Percentiles rank a stretch among this genome's conserved stretches.
Evolutionary conservation across 2,888 invertebrate species (phyloP).

Genomic region (Sympetrum striolatum): DNA sequence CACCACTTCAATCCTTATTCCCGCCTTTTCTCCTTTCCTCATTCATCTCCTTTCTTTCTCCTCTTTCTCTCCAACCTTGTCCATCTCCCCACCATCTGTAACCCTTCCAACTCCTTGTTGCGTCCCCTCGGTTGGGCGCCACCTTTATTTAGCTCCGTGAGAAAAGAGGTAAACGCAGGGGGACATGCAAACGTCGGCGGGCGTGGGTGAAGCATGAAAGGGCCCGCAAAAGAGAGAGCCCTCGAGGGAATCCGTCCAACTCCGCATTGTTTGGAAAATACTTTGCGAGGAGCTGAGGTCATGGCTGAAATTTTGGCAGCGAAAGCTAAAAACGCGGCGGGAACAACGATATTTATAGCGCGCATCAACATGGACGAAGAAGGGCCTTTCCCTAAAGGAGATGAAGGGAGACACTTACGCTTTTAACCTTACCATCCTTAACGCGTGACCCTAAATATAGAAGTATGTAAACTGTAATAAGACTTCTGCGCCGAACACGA

Average conservation of each 20-base stretch:
- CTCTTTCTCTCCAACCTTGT: background rate
- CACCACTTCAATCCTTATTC: background rate
- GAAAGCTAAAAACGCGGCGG: no score
- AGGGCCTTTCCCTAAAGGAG: no score
- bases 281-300: background rate
- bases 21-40: background rate
- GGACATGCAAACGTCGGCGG: background rate
- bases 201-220: background rate
- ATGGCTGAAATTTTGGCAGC: no score
- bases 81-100: background rate
- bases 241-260: background rate
- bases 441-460: no score
- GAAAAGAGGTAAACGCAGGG: background rate
- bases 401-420: no score
- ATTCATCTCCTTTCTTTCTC: background rate
- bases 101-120: background rate
- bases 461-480: no score
- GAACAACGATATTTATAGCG: no score
- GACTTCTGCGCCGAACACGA: no score
- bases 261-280: background rate
- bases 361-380: no score
- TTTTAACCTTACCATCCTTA: no score
- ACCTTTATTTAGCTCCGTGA: background rate
- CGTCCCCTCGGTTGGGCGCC: background rate
- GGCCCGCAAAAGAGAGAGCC: background rate